Evolutionary conservation across 1,140 invertebrate genomes (phyloP).

Genomic region (Cotesia typhae): DNA sequence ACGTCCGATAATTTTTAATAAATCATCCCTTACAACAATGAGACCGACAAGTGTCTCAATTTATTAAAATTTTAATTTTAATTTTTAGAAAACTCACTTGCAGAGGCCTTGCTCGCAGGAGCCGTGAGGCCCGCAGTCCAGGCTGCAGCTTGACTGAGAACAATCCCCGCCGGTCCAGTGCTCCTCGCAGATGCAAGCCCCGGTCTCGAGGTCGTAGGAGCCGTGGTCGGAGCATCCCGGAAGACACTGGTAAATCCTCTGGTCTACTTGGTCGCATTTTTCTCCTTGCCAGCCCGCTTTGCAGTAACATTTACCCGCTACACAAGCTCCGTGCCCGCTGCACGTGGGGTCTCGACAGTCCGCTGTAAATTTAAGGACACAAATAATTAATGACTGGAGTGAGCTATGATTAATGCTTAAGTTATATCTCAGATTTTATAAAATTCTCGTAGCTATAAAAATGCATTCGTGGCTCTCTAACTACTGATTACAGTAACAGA

Average conservation of each 20-base stretch:
- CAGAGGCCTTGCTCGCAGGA: constrained; percentile 90
- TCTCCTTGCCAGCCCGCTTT: constrained; percentile 94
- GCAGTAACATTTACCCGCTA: constrained; percentile 93
- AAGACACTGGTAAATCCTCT: constrained; percentile 87
- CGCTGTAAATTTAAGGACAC: constrained; percentile 63
- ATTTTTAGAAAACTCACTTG: constrained; percentile 59
- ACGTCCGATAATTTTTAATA: constrained; percentile 15
- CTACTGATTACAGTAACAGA: constrained; percentile 49
- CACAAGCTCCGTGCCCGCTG: constrained; percentile 90
- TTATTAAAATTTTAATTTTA: constrained; percentile 12
- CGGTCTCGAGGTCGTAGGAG: constrained; percentile 86
- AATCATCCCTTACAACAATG: constrained; percentile 13
- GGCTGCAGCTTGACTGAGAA: constrained; percentile 87
- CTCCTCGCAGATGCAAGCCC: constrained; percentile 86
- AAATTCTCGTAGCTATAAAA: not conserved
- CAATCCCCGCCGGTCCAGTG: constrained; percentile 91
- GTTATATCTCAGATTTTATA: constrained; percentile 8
- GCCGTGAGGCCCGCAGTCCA: constrained; percentile 91
- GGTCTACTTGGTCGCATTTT: constrained; percentile 85
- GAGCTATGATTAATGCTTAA: constrained; percentile 17
- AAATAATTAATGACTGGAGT: not conserved
- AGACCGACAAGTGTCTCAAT: not conserved
- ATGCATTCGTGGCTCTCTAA: constrained; percentile 12
- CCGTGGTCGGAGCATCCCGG: constrained; percentile 91
- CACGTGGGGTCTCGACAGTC: constrained; percentile 89